Conservation (phyloP, 2,113 vertebrate genomes). For the Falcunculus frontatus region DNA sequence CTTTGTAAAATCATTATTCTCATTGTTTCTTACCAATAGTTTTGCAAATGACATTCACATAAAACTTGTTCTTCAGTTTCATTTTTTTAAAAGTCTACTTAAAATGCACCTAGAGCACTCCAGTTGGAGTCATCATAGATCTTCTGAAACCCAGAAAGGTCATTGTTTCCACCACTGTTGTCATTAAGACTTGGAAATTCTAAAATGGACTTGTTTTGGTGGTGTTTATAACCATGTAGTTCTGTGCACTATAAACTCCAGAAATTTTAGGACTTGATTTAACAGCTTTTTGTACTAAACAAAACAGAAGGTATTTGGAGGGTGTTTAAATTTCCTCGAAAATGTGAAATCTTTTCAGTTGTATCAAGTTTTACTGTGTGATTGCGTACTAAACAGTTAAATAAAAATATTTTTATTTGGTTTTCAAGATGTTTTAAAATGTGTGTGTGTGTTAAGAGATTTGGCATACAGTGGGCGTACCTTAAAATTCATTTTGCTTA, state of each 20-base stretch:
- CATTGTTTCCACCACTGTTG: neutral
- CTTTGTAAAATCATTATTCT: neutral
- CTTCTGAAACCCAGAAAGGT: neutral
- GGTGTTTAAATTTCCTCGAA: neutral
- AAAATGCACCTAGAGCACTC: neutral
- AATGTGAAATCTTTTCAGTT: neutral
- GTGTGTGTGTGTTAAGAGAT: neutral
- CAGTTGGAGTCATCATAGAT: neutral
- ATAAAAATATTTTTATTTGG: neutral
- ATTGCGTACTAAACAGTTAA: neutral
- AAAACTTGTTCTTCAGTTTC: neutral
- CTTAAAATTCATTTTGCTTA: neutral
- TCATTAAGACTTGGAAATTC: neutral
- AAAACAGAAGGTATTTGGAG: neutral
- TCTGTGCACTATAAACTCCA: neutral
- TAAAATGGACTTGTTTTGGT: neutral
- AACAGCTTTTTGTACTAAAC: neutral
- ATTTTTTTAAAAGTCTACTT: neutral
- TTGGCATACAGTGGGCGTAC: accelerated
- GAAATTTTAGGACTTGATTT: neutral
- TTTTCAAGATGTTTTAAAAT: neutral
- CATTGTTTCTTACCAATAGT: neutral
- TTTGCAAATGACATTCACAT: neutral
- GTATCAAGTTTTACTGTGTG: neutral
- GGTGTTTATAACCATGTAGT: accelerated